Percentiles rank a stretch among this genome's conserved stretches.
Evolutionary conservation across 2,888 invertebrate genomes (phyloP).

Genomic region (Scelioninae gen. 1): DNA sequence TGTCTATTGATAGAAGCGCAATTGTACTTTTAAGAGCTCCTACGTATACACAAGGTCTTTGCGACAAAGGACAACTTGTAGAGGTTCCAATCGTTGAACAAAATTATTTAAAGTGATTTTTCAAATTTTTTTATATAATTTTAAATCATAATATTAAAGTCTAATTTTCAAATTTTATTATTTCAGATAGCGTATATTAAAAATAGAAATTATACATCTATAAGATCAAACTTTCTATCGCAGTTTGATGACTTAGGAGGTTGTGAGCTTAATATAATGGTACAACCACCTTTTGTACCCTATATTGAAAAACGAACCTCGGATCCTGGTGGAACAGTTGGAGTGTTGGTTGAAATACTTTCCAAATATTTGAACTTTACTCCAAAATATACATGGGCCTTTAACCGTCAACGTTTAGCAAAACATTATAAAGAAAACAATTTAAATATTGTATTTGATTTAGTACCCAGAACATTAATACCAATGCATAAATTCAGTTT

Average conservation of each 20-base stretch:
- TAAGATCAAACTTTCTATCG: conserved; percentile 33
- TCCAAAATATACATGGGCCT: conserved; percentile 65
- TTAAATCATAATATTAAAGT: no score
- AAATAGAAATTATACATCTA: conserved; percentile 21
- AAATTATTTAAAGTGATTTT: background rate
- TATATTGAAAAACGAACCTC: conserved; percentile 62
- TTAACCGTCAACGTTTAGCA: conserved; percentile 44
- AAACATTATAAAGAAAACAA: conserved; percentile 62
- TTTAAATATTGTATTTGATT: conserved; percentile 69
- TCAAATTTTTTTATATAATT: background rate
- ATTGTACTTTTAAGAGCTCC: conserved; percentile 43
- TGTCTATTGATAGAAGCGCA: conserved; percentile 29
- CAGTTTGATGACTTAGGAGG: conserved; percentile 67
- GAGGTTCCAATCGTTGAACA: conserved; percentile 42
- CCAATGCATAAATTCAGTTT: conserved; percentile 56
- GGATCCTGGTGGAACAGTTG: conserved; percentile 65
- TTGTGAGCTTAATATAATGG: conserved; percentile 71
- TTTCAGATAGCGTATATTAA: conserved; percentile 45
- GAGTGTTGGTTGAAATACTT: conserved; percentile 63
- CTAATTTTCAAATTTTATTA: no score
- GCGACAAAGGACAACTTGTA: conserved; percentile 38
- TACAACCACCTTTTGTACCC: conserved; percentile 67
- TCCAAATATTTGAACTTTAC: conserved; percentile 69
- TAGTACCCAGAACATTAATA: conserved; percentile 50
- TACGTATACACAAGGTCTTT: conserved; percentile 16